Evolutionary conservation across 2,797 vertebrate genomes (phyloP).

Genomic region (Calcarius lapponicus): DNA sequence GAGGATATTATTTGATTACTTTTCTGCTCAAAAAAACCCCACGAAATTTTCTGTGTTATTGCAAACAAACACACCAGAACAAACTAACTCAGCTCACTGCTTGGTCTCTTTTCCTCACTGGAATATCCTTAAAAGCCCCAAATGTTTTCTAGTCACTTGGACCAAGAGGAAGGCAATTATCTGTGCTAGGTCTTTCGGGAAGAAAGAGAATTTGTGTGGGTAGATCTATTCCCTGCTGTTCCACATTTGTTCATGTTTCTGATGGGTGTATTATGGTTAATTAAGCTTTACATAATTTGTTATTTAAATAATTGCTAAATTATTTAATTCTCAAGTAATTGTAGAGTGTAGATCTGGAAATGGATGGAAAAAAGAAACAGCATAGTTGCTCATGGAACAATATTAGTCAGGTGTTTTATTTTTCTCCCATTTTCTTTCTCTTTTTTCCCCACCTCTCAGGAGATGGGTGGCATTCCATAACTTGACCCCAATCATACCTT

Average conservation of each 20-base stretch:
- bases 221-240: conserved; percentile 19
- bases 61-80: neutral
- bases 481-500: neutral
- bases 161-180: neutral
- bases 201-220: conserved; percentile 6
- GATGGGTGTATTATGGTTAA: conserved; percentile 8
- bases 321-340: conserved; percentile 10
- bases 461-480: neutral
- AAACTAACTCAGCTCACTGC: neutral
- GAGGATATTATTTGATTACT: neutral
- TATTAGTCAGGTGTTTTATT: neutral
- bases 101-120: neutral
- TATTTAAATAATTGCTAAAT: conserved; percentile 41
- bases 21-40: neutral
- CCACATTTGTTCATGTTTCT: neutral
- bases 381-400: neutral
- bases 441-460: neutral
- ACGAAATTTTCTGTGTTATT: neutral
- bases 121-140: neutral
- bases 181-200: neutral
- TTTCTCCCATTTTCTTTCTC: neutral
- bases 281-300: conserved; percentile 19
- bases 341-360: neutral
- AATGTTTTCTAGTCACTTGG: neutral
- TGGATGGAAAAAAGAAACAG: neutral